These are phyloP conservation scores for Phainopepla nitens DNA, from an alignment of 2,113 vertebrate species.

Conservation along the genomic window DNA sequence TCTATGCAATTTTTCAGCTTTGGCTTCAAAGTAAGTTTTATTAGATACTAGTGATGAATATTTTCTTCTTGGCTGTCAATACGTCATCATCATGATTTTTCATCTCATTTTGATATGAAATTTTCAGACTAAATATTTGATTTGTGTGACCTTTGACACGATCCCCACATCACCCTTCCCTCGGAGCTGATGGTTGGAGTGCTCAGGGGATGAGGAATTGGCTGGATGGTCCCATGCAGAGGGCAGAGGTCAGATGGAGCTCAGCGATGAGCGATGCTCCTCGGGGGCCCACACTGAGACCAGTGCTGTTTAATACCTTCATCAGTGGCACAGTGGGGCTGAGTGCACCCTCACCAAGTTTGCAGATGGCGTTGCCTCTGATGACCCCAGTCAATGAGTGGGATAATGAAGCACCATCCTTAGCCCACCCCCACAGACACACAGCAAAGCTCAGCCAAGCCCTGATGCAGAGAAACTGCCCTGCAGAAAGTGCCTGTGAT, in stretches of 20 bases:
- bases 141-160: not conserved
- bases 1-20: not conserved
- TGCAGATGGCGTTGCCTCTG: not conserved
- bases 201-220: not conserved
- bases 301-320: not conserved
- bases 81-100: not conserved
- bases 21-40: not conserved
- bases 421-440: not conserved
- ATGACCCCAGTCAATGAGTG: not conserved
- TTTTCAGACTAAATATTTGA: not conserved
- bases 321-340: not conserved
- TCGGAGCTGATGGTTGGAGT: not conserved
- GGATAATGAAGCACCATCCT: not conserved
- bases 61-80: not conserved
- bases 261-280: not conserved
- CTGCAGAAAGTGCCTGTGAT: not conserved
- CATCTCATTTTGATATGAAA: not conserved
- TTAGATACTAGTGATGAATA: not conserved
- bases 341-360: not conserved
- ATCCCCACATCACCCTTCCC: not conserved
- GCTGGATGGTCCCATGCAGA: not conserved
- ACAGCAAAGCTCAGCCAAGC: not conserved
- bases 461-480: not conserved
- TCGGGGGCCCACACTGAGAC: accelerated
- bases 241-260: not conserved